Evolutionary conservation across 1,140 invertebrate genomes (phyloP), one percentile per base, ranked within the genome.

Genomic region (Drosophila lacteicornis): DNA sequence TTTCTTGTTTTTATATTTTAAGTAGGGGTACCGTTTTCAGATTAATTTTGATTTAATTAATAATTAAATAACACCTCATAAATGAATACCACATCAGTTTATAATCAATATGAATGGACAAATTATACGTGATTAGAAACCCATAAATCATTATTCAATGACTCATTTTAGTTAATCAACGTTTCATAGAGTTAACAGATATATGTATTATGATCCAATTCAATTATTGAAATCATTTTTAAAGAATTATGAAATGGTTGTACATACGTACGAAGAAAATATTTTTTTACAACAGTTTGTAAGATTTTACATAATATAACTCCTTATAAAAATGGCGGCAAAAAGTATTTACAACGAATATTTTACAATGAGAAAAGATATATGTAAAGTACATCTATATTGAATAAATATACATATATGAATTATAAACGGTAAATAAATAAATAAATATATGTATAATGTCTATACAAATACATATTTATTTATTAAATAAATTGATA

Each of bases 281-380:
- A 84, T 88, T 88, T 81, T 88, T 88, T 88, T 80, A 88, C 82
- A 49, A 71, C 58, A 79, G 62, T 61, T 75, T 78, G 53, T 88
- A 88, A 82, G 38, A 58, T 82, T 79, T 82, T 87, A 82, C 67
- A 82, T 76, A 43, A 82, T 66, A 43, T 46, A 65, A 70, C 69
- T 82, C 75, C 66, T 70, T 57, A 70, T 65, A 67, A 66, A 67
- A 74, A 73, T 63, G 49, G 53, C 11, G 40, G 55, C 49, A 57
- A 80, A n/a, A 70, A 75, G 69, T 83, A 83, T 87, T 88, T 80
- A 87, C 84, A 87, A 88, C 84, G 84, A 87, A 88, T 80, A 80
- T 83, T 87, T 84, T 87, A 87, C 68, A 69, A 82, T 17, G 46
- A 53, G 30, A 69, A 40, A 69, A 55, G 49, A 47, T n/a, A 25